phyloP scores from a whole-genome alignment of 1,140 invertebrate species.

The Monochamus saltuarius region DNA sequence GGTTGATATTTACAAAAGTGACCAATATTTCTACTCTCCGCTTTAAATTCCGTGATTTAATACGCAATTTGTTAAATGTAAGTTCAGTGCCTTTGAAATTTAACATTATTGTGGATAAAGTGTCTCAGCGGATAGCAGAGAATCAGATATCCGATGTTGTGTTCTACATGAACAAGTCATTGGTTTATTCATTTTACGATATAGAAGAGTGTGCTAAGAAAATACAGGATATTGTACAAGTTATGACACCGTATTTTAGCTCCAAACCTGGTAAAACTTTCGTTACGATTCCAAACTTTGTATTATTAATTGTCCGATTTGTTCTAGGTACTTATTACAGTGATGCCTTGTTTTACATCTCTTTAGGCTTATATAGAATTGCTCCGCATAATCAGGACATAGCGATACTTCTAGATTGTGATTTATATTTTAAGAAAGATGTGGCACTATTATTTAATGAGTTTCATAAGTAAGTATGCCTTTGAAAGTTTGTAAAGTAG shows the following conservation, averaged over 20 bases:
- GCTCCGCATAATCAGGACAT: conserved; percentile 62
- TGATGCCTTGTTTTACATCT: conserved; percentile 80
- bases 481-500: background rate
- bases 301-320: conserved; percentile 9
- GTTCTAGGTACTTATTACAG: conserved; percentile 75
- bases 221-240: conserved; percentile 65
- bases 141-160: conserved; percentile 55
- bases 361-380: conserved; percentile 72
- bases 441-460: conserved; percentile 66
- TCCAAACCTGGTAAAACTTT: conserved; percentile 61
- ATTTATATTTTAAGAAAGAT: conserved; percentile 75
- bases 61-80: conserved; percentile 45
- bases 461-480: conserved; percentile 63
- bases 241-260: conserved; percentile 75
- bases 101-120: conserved; percentile 68
- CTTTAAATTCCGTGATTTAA: conserved; percentile 44
- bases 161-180: conserved; percentile 52
- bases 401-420: conserved; percentile 77
- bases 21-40: conserved; percentile 41
- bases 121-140: conserved; percentile 64
- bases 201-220: conserved; percentile 61
- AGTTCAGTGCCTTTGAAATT: conserved; percentile 59
- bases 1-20: conserved; percentile 51
- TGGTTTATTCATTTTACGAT: conserved; percentile 60
- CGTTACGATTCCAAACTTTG: conserved; percentile 3